Evolutionary conservation across 2,888 invertebrate species (phyloP).

Genomic region (Meta bourneti): DNA sequence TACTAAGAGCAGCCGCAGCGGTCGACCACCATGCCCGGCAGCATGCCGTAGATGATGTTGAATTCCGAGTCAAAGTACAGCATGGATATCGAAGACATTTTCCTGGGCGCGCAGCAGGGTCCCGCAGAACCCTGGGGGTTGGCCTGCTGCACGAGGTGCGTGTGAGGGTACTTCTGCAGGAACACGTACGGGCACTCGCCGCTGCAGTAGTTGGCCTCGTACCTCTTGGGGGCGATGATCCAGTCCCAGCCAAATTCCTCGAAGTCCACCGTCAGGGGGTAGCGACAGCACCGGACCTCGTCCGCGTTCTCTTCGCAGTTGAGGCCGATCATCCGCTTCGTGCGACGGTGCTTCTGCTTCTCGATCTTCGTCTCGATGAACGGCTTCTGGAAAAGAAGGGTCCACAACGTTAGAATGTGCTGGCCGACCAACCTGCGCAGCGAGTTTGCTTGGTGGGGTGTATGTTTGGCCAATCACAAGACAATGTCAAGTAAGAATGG

Average conservation of each 20-base stretch:
- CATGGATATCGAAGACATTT: constrained; percentile 89
- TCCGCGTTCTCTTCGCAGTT: constrained; percentile 91
- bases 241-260: constrained; percentile 98
- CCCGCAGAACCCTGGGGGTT: constrained; percentile 88
- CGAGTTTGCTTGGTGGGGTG: too few relatives aligned
- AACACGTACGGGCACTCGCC: constrained; percentile 96
- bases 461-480: too few relatives aligned
- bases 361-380: constrained; percentile 79
- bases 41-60: constrained; percentile 91
- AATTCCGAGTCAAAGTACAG: constrained; percentile 94
- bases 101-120: constrained; percentile 95
- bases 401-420: too few relatives aligned
- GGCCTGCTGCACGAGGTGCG: constrained; percentile 91
- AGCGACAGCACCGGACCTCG: constrained; percentile 94
- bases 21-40: constrained; percentile 97
- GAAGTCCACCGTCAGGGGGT: constrained; percentile 95
- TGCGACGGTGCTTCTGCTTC: constrained; percentile 81
- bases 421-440: too few relatives aligned
- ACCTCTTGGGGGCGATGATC: constrained; percentile 96
- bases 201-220: constrained; percentile 97
- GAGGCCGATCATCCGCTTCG: constrained; percentile 85
- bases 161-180: constrained; percentile 92
- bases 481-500: too few relatives aligned
- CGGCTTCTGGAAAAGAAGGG: constrained; percentile 78
- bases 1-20: constrained; percentile 93